A percentile compares a stretch with the other conserved stretches of the same genome.
Conservation (phyloP, 2,888 invertebrate genomes). For the Yponomeuta evonymella region DNA sequence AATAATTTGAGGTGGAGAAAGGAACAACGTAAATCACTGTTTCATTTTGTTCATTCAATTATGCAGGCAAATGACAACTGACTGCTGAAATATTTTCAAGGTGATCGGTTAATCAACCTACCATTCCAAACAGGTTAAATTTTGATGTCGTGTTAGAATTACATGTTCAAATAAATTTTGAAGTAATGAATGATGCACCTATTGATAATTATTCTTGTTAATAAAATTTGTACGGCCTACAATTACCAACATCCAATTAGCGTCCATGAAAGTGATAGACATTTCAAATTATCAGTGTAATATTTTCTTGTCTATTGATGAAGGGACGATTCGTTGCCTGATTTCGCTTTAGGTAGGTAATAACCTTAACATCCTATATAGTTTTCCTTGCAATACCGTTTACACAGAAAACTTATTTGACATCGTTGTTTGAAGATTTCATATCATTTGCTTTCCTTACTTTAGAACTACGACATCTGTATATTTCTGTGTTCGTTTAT, state of each 20-base stretch:
- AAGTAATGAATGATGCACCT: conserved; percentile 13
- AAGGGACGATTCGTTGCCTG: conserved; percentile 47
- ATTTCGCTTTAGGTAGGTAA: conserved; percentile 33
- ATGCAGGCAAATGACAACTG: no score
- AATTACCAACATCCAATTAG: neutral
- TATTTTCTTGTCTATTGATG: conserved; percentile 35
- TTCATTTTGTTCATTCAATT: no score
- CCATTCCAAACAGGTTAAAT: neutral
- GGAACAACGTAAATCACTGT: no score
- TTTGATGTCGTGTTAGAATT: neutral
- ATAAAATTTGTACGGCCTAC: neutral
- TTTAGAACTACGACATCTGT: no score
- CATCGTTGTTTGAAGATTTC: no score
- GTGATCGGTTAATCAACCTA: neutral
- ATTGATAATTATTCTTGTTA: neutral
- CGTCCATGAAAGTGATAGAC: neutral
- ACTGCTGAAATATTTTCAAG: no score
- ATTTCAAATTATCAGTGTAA: conserved; percentile 24
- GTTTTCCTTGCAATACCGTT: no score
- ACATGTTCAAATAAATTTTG: neutral
- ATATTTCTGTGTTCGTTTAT: no score
- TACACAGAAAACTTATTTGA: no score
- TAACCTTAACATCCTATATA: no score
- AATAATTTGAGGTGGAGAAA: no score
- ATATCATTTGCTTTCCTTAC: no score